These are phyloP conservation scores for Holothuria leucospilota DNA, from an alignment of 53 echinoderm and acorn worm genomes.

Conservation along the genomic window DNA sequence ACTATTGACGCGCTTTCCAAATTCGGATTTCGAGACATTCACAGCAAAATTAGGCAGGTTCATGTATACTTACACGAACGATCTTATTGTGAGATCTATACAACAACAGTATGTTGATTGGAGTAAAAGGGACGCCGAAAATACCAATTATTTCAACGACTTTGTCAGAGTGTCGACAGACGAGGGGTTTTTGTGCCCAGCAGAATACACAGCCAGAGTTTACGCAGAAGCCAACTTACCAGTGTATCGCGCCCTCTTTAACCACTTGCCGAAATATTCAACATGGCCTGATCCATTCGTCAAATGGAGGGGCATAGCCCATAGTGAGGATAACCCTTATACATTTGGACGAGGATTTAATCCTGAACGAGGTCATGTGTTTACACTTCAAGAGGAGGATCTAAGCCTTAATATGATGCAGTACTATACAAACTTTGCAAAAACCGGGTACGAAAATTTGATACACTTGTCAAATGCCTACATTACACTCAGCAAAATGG, in stretches of 20 bases:
- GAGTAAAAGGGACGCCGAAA: conserved; percentile 49
- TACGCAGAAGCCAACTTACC: conserved; percentile 42
- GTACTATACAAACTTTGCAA: conserved; percentile 77
- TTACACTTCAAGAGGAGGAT: conserved; percentile 50
- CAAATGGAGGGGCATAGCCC: conserved; percentile 76
- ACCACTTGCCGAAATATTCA: conserved; percentile 43
- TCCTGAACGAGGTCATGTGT: conserved; percentile 36
- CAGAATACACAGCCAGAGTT: conserved; percentile 58
- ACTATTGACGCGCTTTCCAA: neutral
- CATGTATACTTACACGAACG: conserved; percentile 68
- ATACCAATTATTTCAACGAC: conserved; percentile 70
- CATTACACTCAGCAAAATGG: too few species aligned
- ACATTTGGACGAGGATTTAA: conserved; percentile 73
- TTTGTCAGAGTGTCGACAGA: conserved; percentile 64
- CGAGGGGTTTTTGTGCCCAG: conserved; percentile 72
- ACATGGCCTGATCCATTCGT: conserved; percentile 57
- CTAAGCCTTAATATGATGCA: conserved; percentile 60
- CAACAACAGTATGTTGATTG: conserved; percentile 76
- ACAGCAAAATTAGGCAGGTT: conserved; percentile 47
- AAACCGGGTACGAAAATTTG: conserved; percentile 62
- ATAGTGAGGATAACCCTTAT: conserved; percentile 71
- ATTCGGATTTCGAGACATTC: conserved; percentile 53
- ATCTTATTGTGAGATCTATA: conserved; percentile 60
- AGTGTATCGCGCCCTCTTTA: conserved; percentile 65
- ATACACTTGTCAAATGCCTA: too few species aligned